Evolutionary conservation across 2,113 vertebrate genomes (phyloP), one percentile per base, ranked within the genome.

Genomic region (Nycticebus coucang): DNA sequence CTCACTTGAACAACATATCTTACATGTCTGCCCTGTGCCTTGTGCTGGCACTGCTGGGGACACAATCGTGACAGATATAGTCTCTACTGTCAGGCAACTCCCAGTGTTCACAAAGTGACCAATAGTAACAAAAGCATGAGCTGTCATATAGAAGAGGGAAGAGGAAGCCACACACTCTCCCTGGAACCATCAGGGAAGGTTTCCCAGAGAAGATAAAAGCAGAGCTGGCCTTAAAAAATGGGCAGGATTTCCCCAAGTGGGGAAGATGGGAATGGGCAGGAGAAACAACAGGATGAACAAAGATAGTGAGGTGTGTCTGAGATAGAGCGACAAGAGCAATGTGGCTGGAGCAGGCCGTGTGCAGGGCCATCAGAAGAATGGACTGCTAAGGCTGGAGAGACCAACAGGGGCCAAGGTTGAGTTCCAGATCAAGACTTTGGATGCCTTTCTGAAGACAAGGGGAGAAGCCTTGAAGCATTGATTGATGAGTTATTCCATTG

Each of bases 401-500:
- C 68, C 30, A 57, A 28, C 0, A 6, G 64, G 83, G 81, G 87
- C 50, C 21, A 60, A 95, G 41, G 69, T 93, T 37, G 64, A 87
- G 75, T 79, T 81, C 93, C 66, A 77, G 87, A 80, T 22, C 35
- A 91, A 79, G 53, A 45, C 86, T 75, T 81, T 97, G 95, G 94
- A 96, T 87, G 75, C 71, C 80, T 96, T 96, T 89, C 95, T 93
- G 66, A 96, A 94, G 95, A 57, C 96, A 94, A 94, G 55, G 79
- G 95, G 96, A 64, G 50, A 94, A 92, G 71, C 97, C 95, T 95
- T 94, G 95, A 93, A 95, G 62, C 94, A 96, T 55, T 97, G 97
- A 97, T 91, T 95, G 95, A 97, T 96, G 93, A 92, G 81, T 96
- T 89, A 72, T 93, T 95, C 95, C 79, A 96, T 83, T 94, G 97